phyloP scores from a whole-genome alignment of 2,797 vertebrate species.

The Lindbergichthys nudifrons region DNA sequence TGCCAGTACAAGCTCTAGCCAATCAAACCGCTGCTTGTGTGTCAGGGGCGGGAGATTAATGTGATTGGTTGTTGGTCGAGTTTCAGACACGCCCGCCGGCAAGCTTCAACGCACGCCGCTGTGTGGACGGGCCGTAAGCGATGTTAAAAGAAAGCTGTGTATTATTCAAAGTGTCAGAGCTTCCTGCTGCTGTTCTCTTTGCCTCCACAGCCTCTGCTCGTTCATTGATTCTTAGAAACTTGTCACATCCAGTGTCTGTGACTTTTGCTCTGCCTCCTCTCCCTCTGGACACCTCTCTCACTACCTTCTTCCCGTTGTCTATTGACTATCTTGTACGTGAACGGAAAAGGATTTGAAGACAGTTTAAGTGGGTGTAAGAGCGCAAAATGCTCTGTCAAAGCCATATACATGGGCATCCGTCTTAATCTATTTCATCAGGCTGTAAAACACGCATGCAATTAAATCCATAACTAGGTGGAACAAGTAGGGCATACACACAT shows the following conservation, averaged over 20 bases:
- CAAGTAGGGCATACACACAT: conserved; percentile 40
- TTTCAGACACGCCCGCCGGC: too few species aligned
- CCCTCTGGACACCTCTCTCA: conserved; percentile 29
- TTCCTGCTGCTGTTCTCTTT: conserved; percentile 20
- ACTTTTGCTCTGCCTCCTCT: conserved; percentile 24
- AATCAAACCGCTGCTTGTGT: too few species aligned
- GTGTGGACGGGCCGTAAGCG: too few species aligned
- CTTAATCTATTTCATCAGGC: conserved; percentile 51
- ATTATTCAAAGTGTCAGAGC: conserved; percentile 33
- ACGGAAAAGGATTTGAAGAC: conserved; percentile 20
- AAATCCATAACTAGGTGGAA: conserved; percentile 58
- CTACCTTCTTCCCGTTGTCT: conserved; percentile 26
- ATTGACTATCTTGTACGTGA: conserved; percentile 22
- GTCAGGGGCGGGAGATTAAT: too few species aligned
- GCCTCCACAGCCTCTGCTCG: conserved; percentile 25
- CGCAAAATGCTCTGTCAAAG: conserved; percentile 35
- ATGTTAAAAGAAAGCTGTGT: conserved; percentile 21
- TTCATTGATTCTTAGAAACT: conserved; percentile 39
- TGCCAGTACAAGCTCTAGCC: too few species aligned
- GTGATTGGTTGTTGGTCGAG: too few species aligned
- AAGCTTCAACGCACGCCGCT: too few species aligned
- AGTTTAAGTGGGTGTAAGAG: conserved; percentile 24
- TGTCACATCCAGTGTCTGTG: conserved; percentile 30
- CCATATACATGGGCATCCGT: conserved; percentile 35
- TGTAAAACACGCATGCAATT: conserved; percentile 64